phyloP scores from a whole-genome alignment of 92 coral and sea anemone genomes.

The Plumapathes pennacea region DNA sequence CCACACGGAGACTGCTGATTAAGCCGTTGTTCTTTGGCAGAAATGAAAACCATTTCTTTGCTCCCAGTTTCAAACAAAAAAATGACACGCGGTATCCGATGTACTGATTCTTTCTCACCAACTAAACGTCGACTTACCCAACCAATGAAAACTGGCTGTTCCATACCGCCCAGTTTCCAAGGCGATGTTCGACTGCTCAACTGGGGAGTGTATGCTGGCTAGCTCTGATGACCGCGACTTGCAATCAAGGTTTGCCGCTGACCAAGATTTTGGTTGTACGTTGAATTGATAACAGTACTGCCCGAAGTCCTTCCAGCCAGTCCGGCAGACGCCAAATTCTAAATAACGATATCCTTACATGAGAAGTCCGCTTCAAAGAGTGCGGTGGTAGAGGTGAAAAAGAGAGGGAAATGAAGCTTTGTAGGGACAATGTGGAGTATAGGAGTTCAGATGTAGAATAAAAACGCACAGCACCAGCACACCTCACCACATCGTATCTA shows the following conservation, averaged over 20 bases:
- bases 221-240: slow-evolving; percentile 73
- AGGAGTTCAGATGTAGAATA: too few species aligned
- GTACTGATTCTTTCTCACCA: too few species aligned
- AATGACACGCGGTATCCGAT: too few species aligned
- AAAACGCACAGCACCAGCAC: too few species aligned
- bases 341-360: too few species aligned
- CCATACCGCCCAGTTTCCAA: slow-evolving; percentile 63
- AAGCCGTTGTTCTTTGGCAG: too few species aligned
- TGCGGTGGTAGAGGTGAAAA: neutral
- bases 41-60: too few species aligned
- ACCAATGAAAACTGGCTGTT: slow-evolving; percentile 60
- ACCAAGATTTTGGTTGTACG: slow-evolving; percentile 43
- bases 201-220: slow-evolving; percentile 80
- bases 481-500: too few species aligned
- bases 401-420: neutral
- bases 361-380: too few species aligned
- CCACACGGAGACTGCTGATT: too few species aligned
- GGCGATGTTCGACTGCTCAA: slow-evolving; percentile 85
- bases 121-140: slow-evolving; percentile 54
- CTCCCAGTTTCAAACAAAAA: too few species aligned
- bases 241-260: slow-evolving; percentile 59
- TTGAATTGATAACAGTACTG: slow-evolving; percentile 92
- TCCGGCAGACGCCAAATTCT: slow-evolving; percentile 86
- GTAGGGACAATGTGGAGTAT: too few species aligned
- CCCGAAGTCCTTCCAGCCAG: slow-evolving; percentile 89